phyloP scores from a whole-genome alignment of 1,140 invertebrate species.

The Penaeus vannamei region DNA sequence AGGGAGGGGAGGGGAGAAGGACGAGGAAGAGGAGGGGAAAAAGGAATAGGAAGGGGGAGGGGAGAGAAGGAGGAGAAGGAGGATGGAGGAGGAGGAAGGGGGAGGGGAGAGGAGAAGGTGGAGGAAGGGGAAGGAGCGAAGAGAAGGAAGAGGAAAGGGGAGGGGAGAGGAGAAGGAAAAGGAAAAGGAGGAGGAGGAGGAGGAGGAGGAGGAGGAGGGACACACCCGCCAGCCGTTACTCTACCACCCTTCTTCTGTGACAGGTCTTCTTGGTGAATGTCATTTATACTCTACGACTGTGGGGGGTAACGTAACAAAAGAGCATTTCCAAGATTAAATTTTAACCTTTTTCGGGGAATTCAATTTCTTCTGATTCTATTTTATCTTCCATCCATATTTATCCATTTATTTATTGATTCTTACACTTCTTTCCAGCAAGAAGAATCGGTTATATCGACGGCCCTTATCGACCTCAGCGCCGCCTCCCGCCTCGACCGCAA shows the following conservation, averaged over 20 bases:
- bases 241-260: too few relatives aligned
- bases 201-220: constrained; percentile 3
- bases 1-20: background rate
- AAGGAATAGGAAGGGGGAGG: background rate
- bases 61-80: background rate
- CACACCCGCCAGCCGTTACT: background rate
- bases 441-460: too few relatives aligned
- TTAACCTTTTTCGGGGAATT: too few relatives aligned
- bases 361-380: too few relatives aligned
- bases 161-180: background rate
- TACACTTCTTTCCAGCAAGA: too few relatives aligned
- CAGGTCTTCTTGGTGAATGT: too few relatives aligned
- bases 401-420: too few relatives aligned
- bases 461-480: too few relatives aligned
- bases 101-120: background rate
- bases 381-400: too few relatives aligned
- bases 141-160: background rate
- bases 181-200: background rate
- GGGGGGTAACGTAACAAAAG: background rate
- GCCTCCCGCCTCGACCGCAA: too few relatives aligned
- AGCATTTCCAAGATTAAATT: background rate
- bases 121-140: background rate
- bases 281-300: background rate
- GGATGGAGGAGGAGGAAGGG: background rate
- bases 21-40: background rate